phyloP scores from a whole-genome alignment of 2,888 invertebrate species.

The Rosalia funebris region DNA sequence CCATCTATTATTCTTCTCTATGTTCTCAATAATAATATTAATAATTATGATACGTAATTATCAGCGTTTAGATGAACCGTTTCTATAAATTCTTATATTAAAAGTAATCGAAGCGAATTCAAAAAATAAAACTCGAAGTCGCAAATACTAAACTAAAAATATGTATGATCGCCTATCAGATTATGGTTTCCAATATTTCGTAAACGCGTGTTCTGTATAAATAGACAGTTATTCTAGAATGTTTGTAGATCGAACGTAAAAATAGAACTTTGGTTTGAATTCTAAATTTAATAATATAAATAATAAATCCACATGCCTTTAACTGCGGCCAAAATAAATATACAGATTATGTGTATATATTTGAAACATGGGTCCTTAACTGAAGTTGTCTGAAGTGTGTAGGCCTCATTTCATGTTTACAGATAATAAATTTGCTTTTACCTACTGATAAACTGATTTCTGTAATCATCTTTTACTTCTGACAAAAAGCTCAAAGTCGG shows the following conservation, averaged over 20 bases:
- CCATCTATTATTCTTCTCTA: too few species aligned
- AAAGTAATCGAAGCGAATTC: too few species aligned
- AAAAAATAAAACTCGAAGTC: too few species aligned
- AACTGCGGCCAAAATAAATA: neutral
- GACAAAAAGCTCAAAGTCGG: too few species aligned
- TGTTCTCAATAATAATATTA: too few species aligned
- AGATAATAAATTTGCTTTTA: too few species aligned
- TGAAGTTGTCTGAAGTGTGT: neutral
- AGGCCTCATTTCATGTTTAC: too few species aligned
- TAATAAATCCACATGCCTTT: neutral
- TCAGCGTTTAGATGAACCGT: too few species aligned
- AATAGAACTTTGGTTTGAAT: conserved; percentile 27
- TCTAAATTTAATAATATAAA: conserved; percentile 24
- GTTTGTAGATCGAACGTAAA: conserved; percentile 23
- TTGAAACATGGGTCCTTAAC: neutral
- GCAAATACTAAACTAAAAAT: conserved; percentile 34
- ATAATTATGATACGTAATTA: too few species aligned
- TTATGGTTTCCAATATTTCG: conserved; percentile 38
- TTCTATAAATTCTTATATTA: too few species aligned
- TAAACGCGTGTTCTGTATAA: conserved; percentile 30
- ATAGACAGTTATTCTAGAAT: conserved; percentile 31
- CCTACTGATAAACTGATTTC: too few species aligned
- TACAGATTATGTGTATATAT: neutral
- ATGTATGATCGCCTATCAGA: conserved; percentile 30
- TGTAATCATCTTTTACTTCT: too few species aligned